These are phyloP conservation scores for Amblyopsis hoosieri DNA, from an alignment of 2,797 vertebrate species.

Conservation along the genomic window DNA sequence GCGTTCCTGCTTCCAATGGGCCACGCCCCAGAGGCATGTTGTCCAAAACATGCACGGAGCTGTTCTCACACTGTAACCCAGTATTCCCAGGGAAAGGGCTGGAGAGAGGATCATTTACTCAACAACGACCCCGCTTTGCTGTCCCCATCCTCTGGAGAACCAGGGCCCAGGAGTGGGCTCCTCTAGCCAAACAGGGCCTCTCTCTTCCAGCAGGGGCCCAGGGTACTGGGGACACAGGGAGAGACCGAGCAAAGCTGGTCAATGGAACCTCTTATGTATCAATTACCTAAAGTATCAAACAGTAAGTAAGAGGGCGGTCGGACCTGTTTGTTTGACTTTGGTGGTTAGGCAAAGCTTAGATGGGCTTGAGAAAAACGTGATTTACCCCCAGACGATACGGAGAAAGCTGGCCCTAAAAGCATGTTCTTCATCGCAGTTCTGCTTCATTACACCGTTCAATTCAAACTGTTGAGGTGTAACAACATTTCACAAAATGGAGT, in stretches of 20 bases:
- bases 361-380: conserved; percentile 26
- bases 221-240: conserved; percentile 39
- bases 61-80: conserved; percentile 82
- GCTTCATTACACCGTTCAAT: conserved; percentile 27
- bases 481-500: conserved; percentile 22
- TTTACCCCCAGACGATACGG: conserved; percentile 42
- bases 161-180: conserved; percentile 45
- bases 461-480: conserved; percentile 29
- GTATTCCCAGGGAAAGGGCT: conserved; percentile 76
- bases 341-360: conserved; percentile 52
- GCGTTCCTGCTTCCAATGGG: conserved; percentile 40
- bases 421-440: conserved; percentile 26
- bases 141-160: conserved; percentile 46
- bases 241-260: conserved; percentile 40
- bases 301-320: conserved; percentile 63
- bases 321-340: conserved; percentile 73
- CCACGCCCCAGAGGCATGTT: conserved; percentile 54
- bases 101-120: conserved; percentile 72
- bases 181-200: conserved; percentile 56
- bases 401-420: conserved; percentile 28
- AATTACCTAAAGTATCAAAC: conserved; percentile 77
- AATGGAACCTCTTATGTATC: conserved; percentile 71
- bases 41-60: conserved; percentile 64
- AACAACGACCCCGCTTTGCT: conserved; percentile 72
- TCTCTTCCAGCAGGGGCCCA: conserved; percentile 47